Conservation (phyloP, 2,888 invertebrate species). For the Gastrophysa polygoni region DNA sequence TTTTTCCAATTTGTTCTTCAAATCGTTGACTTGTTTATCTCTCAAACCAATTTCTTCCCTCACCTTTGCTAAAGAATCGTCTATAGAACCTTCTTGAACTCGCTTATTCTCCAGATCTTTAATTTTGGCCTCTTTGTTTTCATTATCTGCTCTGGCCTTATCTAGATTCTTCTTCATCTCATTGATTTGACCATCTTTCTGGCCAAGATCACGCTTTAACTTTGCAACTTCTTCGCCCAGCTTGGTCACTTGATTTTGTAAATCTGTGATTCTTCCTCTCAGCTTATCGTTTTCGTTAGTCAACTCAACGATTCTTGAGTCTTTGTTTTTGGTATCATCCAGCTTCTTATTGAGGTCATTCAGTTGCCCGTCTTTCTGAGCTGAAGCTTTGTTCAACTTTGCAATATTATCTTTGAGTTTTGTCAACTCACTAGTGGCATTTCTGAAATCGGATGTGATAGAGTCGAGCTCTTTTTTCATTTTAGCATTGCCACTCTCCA, state of each 20-base stretch:
- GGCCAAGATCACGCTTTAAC: slow-evolving; percentile 19
- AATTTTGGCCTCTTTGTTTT: slow-evolving; percentile 19
- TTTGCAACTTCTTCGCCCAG: slow-evolving; percentile 21
- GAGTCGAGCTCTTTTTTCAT: slow-evolving; percentile 24
- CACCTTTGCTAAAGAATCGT: slow-evolving; percentile 22
- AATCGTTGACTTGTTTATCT: slow-evolving; percentile 20
- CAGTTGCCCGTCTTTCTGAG: slow-evolving; percentile 17
- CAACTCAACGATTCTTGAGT: not conserved
- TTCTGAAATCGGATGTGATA: slow-evolving; percentile 9
- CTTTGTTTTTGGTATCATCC: slow-evolving; percentile 8
- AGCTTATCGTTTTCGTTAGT: slow-evolving; percentile 16
- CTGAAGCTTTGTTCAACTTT: slow-evolving; percentile 15
- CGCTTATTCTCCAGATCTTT: slow-evolving; percentile 11
- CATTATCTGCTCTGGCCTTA: slow-evolving; percentile 16
- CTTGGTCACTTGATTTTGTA: slow-evolving; percentile 15
- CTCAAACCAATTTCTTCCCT: slow-evolving; percentile 18
- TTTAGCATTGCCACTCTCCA: slow-evolving; percentile 28
- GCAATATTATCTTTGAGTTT: slow-evolving; percentile 20
- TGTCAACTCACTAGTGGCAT: slow-evolving; percentile 13
- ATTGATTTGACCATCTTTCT: slow-evolving; percentile 23
- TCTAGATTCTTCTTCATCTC: slow-evolving; percentile 24
- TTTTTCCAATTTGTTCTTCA: slow-evolving; percentile 25
- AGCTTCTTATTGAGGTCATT: slow-evolving; percentile 18
- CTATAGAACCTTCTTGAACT: not conserved
- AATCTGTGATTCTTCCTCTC: slow-evolving; percentile 18